phyloP scores from a whole-genome alignment of 2,113 vertebrate species.

The Odocoileus virginianus region DNA sequence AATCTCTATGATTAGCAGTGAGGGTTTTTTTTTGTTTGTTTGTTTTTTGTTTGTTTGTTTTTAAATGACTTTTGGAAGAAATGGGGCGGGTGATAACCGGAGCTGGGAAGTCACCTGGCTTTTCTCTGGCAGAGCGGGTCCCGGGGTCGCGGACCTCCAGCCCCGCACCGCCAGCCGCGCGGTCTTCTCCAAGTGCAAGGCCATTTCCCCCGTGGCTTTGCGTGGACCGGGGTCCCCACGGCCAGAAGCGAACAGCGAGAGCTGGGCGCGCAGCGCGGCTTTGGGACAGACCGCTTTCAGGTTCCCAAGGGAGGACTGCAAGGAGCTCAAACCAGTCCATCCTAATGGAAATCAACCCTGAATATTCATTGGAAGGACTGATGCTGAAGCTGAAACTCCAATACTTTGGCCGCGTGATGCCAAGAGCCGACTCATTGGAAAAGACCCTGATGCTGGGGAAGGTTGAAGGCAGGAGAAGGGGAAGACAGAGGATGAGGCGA shows the following conservation, averaged over 20 bases:
- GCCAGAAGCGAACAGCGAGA: neutral
- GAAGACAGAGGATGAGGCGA: neutral
- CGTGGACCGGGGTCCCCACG: too few relatives aligned
- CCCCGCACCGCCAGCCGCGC: neutral
- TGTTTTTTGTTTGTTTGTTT: too few relatives aligned
- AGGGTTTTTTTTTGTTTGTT: too few relatives aligned
- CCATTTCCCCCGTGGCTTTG: neutral
- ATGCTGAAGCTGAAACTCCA: neutral
- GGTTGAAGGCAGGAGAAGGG: neutral
- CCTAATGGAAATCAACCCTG: neutral
- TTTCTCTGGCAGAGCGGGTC: neutral
- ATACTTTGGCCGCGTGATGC: accelerated
- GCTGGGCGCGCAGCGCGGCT: neutral
- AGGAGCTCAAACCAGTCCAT: neutral
- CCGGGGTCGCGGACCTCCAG: neutral
- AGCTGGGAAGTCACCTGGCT: neutral
- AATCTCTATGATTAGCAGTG: neutral
- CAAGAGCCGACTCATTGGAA: neutral
- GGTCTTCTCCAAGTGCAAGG: neutral
- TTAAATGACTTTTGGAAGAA: neutral
- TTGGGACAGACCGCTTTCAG: neutral
- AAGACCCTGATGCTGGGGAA: neutral
- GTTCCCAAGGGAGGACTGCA: neutral
- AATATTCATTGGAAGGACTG: neutral
- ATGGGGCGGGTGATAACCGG: neutral